phyloP scores from a whole-genome alignment of 1,140 invertebrate genomes.

The Spodoptera litura region DNA sequence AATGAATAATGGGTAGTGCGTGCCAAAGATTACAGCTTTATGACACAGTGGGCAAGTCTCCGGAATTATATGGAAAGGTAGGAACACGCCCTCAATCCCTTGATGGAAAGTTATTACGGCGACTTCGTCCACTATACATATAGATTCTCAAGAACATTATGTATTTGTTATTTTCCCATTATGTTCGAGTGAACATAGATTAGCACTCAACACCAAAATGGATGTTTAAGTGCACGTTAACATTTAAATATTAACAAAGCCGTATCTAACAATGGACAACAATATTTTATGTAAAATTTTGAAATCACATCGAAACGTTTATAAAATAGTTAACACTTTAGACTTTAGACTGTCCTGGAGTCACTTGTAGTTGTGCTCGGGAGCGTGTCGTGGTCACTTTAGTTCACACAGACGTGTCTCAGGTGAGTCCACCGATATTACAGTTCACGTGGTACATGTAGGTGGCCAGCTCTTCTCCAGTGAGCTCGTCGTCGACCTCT shows the following conservation, averaged over 20 bases:
- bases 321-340: conserved; percentile 43
- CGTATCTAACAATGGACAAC: conserved; percentile 46
- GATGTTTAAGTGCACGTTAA: conserved; percentile 31
- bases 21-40: conserved; percentile 44
- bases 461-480: conserved; percentile 87
- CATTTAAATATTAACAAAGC: conserved; percentile 46
- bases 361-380: conserved; percentile 30
- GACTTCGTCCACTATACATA: conserved; percentile 3
- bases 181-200: conserved; percentile 34
- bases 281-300: conserved; percentile 38
- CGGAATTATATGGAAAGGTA: conserved; percentile 15
- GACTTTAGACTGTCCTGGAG: conserved; percentile 34
- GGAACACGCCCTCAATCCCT: not conserved
- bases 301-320: conserved; percentile 30
- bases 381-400: conserved; percentile 32
- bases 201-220: conserved; percentile 36
- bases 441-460: conserved; percentile 89
- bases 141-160: conserved; percentile 31
- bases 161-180: conserved; percentile 17
- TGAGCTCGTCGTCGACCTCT: conserved; percentile 89
- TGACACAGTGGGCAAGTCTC: conserved; percentile 24
- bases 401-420: conserved; percentile 58
- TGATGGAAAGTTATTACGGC: not conserved
- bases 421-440: conserved; percentile 69
- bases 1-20: conserved; percentile 41